phyloP scores from a whole-genome alignment of 1,140 invertebrate genomes.

The Dreissena polymorpha region DNA sequence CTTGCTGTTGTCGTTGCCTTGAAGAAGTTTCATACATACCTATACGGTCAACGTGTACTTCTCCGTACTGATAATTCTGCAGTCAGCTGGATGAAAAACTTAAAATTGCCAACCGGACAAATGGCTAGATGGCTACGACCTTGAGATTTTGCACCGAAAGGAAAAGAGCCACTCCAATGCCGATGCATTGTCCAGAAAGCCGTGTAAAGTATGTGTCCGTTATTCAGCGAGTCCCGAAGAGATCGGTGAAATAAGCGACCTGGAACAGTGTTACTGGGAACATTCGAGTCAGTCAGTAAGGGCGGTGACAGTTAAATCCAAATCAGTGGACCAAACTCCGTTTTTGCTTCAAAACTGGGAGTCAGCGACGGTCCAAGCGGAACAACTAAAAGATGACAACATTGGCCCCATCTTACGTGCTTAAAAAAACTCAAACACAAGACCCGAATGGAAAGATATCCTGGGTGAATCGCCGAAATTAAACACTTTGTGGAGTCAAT shows the following conservation, averaged over 20 bases:
- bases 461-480: not conserved
- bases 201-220: constrained; percentile 20
- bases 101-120: constrained; percentile 7
- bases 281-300: not conserved
- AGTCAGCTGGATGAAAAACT: constrained; percentile 10
- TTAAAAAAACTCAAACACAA: not conserved
- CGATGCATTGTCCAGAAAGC: constrained; percentile 36
- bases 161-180: constrained; percentile 13
- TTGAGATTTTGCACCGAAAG: constrained; percentile 6
- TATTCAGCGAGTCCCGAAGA: not conserved
- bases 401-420: not conserved
- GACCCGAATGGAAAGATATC: not conserved
- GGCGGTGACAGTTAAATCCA: not conserved
- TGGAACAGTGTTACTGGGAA: not conserved
- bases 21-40: constrained; percentile 51
- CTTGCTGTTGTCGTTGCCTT: not conserved
- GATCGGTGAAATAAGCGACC: not conserved
- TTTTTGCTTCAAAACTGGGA: not conserved
- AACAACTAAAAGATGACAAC: not conserved
- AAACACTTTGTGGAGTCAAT: not conserved
- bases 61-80: constrained; percentile 62
- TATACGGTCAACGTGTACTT: constrained; percentile 57
- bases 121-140: constrained; percentile 27
- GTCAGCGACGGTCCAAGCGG: not conserved
- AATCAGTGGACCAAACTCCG: not conserved